Percentiles rank a stretch among this genome's conserved stretches.
Conservation (phyloP, 2,888 invertebrate species). For the Mythimna vitellina region DNA sequence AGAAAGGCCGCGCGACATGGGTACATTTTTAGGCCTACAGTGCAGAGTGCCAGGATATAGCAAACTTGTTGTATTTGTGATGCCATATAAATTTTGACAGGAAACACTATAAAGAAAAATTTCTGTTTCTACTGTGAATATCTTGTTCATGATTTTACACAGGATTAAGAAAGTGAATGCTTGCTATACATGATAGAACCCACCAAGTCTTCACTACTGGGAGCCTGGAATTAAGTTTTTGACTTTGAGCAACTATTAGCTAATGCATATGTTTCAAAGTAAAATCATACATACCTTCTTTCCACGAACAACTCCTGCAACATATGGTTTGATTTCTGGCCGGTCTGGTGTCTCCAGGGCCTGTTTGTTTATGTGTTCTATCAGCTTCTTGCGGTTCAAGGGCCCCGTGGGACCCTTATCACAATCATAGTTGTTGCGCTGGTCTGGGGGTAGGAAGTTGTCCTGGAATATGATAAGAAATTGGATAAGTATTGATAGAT, state of each 20-base stretch:
- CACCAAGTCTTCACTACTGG: too few species aligned
- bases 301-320: conserved; percentile 97
- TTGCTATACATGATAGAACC: too few species aligned
- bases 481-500: conserved; percentile 1
- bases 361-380: conserved; percentile 99
- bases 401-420: conserved; percentile 99
- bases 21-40: too few species aligned
- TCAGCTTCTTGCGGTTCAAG: conserved; percentile 97
- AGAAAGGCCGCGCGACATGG: too few species aligned
- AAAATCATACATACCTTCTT: conserved; percentile 92
- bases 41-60: neutral
- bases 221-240: neutral
- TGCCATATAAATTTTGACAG: neutral
- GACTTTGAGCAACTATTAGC: neutral
- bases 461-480: conserved; percentile 92
- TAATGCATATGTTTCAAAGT: too few species aligned
- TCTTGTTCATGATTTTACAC: neutral
- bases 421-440: conserved; percentile 99
- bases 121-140: neutral
- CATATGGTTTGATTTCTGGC: conserved; percentile 98
- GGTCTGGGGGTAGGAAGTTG: conserved; percentile 98
- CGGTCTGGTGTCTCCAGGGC: conserved; percentile 99
- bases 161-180: too few species aligned
- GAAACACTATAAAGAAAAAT: neutral
- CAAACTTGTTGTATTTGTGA: neutral